Base-by-base conservation (phyloP, 2,113 vertebrate genomes). In the Hippocampus zosterae region DNA sequence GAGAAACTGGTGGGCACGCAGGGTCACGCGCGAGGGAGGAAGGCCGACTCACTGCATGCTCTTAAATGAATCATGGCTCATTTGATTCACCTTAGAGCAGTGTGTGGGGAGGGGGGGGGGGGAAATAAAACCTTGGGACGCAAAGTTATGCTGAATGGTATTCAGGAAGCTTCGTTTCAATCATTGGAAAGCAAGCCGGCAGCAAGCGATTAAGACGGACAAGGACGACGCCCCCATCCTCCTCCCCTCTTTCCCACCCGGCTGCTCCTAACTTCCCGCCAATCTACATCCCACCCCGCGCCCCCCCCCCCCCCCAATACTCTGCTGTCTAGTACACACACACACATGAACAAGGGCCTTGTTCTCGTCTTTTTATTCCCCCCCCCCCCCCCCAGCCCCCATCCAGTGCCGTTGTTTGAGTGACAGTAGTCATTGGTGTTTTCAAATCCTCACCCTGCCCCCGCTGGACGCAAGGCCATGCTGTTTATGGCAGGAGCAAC, bases 321-420 rank as follows among this genome's bases (percentile, higher is more conserved):
- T 16, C 57, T 68, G 67, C 70, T 59, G 50, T 67, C 16, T 29
- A 62, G 65, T 61, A 33, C 29, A 33, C 29, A 5, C 5, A 33
- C 29, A 33, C 29, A 3, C 29, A 29, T 2, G 27, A 4, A 33
- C 33, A 86, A 77, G 52, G 73, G 69, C 84, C 83, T 88, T 86
- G 88, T 88, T 86, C 85, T 82, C 1, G 15, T 73, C 67, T 12
- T 74, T 87, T 82, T 83, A 62, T 88, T 81, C 73, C 53, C 56
- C 52, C 75, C 70, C 65, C 64, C 55, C 76, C 70, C 68, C 69
- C 52, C 75, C 70, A 66, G 65, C 55, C 76, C 70, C 68, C 69
- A 79, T 78, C 83, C 71, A 65, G 37, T 61, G 80, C 86, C 87
- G 90, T 90, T 90, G 85, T 91, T 80, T 84, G 80, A 87, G 75